Percentiles rank a stretch among this genome's conserved stretches.
phyloP scores from a whole-genome alignment of 2,797 vertebrate species.

The Discoglossus pictus region DNA sequence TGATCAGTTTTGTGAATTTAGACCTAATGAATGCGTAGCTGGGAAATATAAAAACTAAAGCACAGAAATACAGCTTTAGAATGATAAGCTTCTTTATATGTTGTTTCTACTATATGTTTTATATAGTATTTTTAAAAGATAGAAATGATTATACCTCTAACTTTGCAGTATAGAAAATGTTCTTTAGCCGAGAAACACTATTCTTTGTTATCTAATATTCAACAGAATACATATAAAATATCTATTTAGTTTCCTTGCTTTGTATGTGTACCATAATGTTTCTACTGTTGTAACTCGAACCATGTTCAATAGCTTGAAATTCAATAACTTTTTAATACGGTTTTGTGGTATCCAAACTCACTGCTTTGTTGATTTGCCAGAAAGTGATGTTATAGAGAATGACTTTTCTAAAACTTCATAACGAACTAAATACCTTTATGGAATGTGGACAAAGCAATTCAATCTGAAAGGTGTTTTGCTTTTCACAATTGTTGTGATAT shows the following conservation, averaged over 20 bases:
- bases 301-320: constrained; percentile 23
- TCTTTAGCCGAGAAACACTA: too few relatives aligned
- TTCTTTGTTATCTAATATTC: not conserved
- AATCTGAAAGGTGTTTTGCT: too few relatives aligned
- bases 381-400: constrained; percentile 68
- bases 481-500: too few relatives aligned
- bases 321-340: constrained; percentile 53
- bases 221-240: constrained; percentile 11
- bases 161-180: too few relatives aligned
- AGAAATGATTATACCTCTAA: not conserved
- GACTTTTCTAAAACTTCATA: constrained; percentile 72
- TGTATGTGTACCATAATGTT: constrained; percentile 14
- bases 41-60: constrained; percentile 5
- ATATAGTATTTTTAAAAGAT: not conserved
- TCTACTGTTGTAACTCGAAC: constrained; percentile 15
- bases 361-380: constrained; percentile 61
- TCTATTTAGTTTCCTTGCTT: too few relatives aligned
- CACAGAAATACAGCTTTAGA: not conserved
- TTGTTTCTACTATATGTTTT: not conserved
- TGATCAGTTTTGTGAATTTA: constrained; percentile 14
- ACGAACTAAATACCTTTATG: too few relatives aligned
- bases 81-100: not conserved
- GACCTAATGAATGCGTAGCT: constrained; percentile 2
- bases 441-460: constrained; percentile 36
- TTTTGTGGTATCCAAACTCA: constrained; percentile 58